Conservation (phyloP, 2,113 vertebrate species). For the Cranoglanis bouderius region DNA sequence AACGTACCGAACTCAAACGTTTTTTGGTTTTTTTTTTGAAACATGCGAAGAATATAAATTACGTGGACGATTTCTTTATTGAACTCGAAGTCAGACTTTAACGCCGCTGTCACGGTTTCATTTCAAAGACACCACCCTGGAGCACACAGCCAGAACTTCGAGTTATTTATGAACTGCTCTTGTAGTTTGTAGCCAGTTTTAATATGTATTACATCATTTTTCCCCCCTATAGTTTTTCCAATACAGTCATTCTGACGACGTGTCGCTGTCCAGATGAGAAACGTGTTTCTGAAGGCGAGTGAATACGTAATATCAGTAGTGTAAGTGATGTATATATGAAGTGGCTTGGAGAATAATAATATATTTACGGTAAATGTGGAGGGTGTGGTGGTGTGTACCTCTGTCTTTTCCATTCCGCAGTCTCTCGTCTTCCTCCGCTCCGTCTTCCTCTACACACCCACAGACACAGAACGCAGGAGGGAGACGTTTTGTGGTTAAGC, state of each 20-base stretch:
- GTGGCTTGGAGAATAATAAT: not conserved
- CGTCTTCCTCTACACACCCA: slow-evolving; percentile 77
- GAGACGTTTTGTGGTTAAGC: not conserved
- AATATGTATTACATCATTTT: not conserved
- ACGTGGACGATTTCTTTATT: not conserved
- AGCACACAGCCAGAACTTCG: not conserved
- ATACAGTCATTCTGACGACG: not conserved
- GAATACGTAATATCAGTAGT: not conserved
- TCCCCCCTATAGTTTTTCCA: not conserved
- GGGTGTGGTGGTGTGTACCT: slow-evolving; percentile 70
- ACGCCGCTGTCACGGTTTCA: not conserved
- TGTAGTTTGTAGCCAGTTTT: not conserved
- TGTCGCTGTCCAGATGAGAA: not conserved
- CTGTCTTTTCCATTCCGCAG: slow-evolving; percentile 86
- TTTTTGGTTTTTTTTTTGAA: too few species aligned
- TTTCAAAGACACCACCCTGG: not conserved
- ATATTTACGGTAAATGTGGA: not conserved
- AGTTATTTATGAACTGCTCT: not conserved
- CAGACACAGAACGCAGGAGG: not conserved
- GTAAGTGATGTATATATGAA: not conserved
- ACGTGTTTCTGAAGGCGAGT: not conserved
- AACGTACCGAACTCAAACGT: too few species aligned
- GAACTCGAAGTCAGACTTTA: not conserved
- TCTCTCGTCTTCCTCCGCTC: slow-evolving; percentile 82
- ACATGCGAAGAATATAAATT: not conserved